A percentile compares a stretch with the other conserved stretches of the same genome.
These are phyloP conservation scores for Brachionus rotundiformis DNA, from an alignment of 1,140 invertebrate genomes.

Conservation along the genomic window DNA sequence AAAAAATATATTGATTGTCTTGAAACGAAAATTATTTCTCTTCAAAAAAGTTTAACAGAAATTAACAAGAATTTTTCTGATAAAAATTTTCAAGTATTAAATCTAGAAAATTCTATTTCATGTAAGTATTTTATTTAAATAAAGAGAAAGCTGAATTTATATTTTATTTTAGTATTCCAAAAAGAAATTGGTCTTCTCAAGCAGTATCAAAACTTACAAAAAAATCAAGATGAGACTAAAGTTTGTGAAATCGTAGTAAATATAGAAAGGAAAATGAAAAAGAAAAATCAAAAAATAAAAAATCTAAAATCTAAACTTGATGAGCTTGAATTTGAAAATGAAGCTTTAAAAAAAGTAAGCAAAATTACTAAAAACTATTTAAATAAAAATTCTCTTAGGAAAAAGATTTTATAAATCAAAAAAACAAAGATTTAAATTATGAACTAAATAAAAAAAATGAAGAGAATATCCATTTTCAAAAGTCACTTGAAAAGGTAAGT, in stretches of 20 bases:
- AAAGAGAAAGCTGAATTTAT: background rate
- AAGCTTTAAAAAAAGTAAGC: constrained; percentile 6
- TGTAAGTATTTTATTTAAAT: background rate
- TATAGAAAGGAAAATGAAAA: constrained; percentile 10
- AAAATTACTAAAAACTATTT: too few species aligned
- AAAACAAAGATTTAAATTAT: too few species aligned
- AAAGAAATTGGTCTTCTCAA: constrained; percentile 27
- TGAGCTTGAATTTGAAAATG: background rate
- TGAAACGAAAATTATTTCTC: background rate
- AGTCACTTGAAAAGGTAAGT: too few species aligned
- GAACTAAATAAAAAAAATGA: too few species aligned
- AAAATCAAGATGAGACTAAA: constrained; percentile 46
- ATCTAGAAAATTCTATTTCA: constrained; percentile 3
- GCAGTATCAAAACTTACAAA: constrained; percentile 19
- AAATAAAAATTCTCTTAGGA: too few species aligned
- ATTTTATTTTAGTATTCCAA: background rate
- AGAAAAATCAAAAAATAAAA: constrained; percentile 38
- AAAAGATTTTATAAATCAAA: too few species aligned
- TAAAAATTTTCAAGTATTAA: background rate
- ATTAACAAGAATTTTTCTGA: background rate
- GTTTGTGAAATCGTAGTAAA: background rate
- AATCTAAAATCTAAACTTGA: background rate
- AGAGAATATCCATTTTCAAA: too few species aligned
- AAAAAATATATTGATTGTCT: background rate
- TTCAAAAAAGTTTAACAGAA: background rate